Evolutionary conservation across 2,113 vertebrate species (phyloP), one percentile per base, ranked within the genome.

Genomic region (Anas platyrhynchos): DNA sequence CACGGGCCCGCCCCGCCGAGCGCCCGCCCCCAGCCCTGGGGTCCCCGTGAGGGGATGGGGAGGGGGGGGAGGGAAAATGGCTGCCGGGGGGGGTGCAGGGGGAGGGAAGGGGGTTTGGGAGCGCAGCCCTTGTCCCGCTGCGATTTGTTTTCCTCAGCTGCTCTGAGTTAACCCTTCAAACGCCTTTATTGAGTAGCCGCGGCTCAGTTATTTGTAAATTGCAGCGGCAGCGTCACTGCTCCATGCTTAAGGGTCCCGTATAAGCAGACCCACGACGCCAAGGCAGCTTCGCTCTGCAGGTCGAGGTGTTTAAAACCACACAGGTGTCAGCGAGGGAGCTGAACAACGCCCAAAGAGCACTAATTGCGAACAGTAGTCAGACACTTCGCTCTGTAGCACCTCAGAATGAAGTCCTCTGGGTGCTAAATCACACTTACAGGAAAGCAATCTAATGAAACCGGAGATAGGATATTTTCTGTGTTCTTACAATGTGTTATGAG

Each of bases 341-440:
- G 3, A 58, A 50, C 1, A 0, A 79, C 68, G 36, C 7, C 50
- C 44, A 23, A 54, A 58, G 11, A 3, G 55, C 0, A 0, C 12
- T 23, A 4, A 11, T 76, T 31, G 25, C 1, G 54, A 69, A 36
- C 26, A 41, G 13, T 2, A 76, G 20, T 7, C 36, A 22, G 52
- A 3, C 16, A 10, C 12, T 22, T 29, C 7, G 3, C 17, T 13
- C n/a, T 62, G 2, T 14, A 26, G 6, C 44, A 52, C 61, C 56
- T 63, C 66, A 59, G 36, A 81, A 48, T 38, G 83, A 55, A 3
- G 2, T 13, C 21, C 15, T 48, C 20, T 34, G 6, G 63, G 43
- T 11, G 8, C 48, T 87, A 15, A 72, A 85, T 65, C 7, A 58
- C 68, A 21, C 68, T 56, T 55, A 55, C 2, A 29, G 17, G 36